Conservation (phyloP, 2,113 vertebrate genomes). For the Telmatochromis bifrenatus region DNA sequence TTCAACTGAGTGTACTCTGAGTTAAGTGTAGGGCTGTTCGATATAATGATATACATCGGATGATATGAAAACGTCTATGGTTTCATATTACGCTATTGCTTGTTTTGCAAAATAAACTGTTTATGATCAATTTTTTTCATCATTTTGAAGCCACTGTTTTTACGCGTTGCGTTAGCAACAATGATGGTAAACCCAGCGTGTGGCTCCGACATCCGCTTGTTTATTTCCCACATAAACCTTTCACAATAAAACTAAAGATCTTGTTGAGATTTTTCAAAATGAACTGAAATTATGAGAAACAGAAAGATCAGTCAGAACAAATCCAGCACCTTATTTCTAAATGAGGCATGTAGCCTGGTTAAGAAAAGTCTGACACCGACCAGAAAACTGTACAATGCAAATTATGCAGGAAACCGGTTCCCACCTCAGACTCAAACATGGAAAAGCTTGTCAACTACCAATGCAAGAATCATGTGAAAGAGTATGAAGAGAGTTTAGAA, state of each 20-base stretch:
- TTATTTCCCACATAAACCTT: background rate
- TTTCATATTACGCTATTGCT: accelerated
- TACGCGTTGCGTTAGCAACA: background rate
- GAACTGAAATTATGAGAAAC: background rate
- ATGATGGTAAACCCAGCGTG: background rate
- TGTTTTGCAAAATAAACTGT: background rate
- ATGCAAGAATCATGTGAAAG: background rate
- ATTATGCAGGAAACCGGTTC: background rate
- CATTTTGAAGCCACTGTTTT: background rate
- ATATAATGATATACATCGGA: background rate
- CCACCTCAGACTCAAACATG: background rate
- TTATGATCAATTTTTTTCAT: background rate
- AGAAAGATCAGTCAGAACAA: background rate
- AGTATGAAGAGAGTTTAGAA: background rate
- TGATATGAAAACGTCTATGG: background rate
- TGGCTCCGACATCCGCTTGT: background rate
- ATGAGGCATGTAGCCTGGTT: background rate
- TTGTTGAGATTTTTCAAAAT: background rate
- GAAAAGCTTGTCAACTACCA: background rate
- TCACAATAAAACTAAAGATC: background rate
- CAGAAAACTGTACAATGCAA: background rate
- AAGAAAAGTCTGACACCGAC: background rate
- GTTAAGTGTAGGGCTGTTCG: background rate
- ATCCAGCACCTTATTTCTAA: background rate
- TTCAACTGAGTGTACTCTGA: background rate